These are phyloP conservation scores for Rousettus madagascariensis DNA, from an alignment of 2,797 vertebrate genomes.

Conservation along the genomic window DNA sequence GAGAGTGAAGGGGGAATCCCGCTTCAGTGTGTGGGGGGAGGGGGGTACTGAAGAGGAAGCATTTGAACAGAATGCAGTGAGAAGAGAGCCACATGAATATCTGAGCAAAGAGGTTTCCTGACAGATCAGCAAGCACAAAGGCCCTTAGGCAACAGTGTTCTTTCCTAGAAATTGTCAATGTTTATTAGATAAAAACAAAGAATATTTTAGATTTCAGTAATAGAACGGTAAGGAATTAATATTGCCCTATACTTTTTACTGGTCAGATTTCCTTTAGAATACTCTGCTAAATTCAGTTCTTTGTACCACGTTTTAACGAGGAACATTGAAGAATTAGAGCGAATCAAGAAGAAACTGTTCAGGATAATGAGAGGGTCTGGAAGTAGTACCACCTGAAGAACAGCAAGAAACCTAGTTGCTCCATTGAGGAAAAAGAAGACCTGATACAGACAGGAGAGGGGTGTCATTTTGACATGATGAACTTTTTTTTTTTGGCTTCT, in stretches of 20 bases:
- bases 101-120: background rate
- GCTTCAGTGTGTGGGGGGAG: background rate
- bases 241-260: background rate
- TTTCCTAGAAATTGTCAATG: background rate
- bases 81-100: background rate
- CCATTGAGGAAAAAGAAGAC: background rate
- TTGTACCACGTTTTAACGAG: background rate
- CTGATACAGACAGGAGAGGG: background rate
- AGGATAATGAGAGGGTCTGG: background rate
- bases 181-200: background rate
- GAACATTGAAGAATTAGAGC: background rate
- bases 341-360: background rate
- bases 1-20: background rate
- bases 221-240: background rate
- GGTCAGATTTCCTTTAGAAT: background rate
- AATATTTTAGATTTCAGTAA: background rate
- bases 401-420: background rate
- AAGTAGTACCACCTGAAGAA: background rate
- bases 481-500: background rate
- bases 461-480: background rate
- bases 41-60: background rate
- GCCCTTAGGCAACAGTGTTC: background rate
- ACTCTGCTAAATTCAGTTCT: background rate
- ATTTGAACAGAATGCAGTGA: background rate
- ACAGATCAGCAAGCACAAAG: background rate